Conservation (phyloP, 2,797 vertebrate genomes). For the Esox masquinongy region DNA sequence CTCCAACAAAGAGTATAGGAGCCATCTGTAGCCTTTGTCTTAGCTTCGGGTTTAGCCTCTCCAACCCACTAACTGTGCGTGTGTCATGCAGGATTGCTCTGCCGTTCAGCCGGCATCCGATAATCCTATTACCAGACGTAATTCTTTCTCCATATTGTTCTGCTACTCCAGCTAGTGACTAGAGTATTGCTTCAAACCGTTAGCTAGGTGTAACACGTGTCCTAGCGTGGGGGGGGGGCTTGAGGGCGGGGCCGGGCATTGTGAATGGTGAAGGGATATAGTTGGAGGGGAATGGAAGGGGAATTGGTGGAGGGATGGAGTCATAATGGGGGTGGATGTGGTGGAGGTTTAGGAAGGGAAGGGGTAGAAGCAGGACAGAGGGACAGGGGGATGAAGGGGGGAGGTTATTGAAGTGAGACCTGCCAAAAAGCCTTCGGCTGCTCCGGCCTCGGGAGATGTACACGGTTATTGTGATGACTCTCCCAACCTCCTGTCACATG, state of each 20-base stretch:
- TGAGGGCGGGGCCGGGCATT: background rate
- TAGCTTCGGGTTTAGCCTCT: constrained; percentile 57
- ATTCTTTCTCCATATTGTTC: constrained; percentile 52
- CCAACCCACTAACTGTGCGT: constrained; percentile 36
- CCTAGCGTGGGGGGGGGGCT: background rate
- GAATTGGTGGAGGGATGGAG: background rate
- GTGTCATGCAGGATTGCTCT: constrained; percentile 49
- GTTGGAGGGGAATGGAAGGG: background rate
- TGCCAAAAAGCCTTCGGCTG: background rate
- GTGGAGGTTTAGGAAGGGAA: background rate
- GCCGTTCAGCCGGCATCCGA: constrained; percentile 39
- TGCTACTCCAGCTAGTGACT: background rate
- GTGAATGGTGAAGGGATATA: background rate
- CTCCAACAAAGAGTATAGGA: constrained; percentile 52
- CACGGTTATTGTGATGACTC: background rate
- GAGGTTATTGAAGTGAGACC: background rate
- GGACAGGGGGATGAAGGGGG: background rate
- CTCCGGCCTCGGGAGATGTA: background rate
- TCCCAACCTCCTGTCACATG: background rate
- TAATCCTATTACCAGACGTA: constrained; percentile 69
- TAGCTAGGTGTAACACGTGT: constrained; percentile 5
- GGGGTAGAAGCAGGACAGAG: no score
- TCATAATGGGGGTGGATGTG: background rate
- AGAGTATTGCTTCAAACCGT: background rate
- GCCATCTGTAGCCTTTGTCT: constrained; percentile 66